Evolutionary conservation across 2,797 vertebrate genomes (phyloP).

Genomic region (Tokudaia muenninki): DNA sequence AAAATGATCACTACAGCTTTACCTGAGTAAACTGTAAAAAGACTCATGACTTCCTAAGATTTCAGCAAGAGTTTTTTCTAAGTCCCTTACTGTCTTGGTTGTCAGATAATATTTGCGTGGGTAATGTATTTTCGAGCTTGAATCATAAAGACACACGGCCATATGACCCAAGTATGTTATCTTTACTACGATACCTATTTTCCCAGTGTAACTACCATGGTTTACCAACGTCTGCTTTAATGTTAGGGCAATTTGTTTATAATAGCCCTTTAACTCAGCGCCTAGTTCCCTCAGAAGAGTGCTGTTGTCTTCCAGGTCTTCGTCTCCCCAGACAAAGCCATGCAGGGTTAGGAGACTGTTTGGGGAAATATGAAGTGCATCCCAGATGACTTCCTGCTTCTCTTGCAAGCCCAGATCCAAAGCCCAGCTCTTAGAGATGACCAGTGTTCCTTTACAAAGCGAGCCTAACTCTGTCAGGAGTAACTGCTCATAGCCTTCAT

Average conservation of each 20-base stretch:
- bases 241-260: conserved; percentile 44
- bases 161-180: conserved; percentile 20
- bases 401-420: conserved; percentile 59
- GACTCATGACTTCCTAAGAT: background rate
- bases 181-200: conserved; percentile 69
- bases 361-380: conserved; percentile 71
- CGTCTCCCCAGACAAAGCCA: background rate
- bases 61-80: conserved; percentile 70
- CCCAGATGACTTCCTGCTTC: conserved; percentile 70
- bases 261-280: background rate
- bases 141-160: background rate
- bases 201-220: conserved; percentile 64
- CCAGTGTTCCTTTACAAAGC: background rate
- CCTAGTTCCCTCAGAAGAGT: no score
- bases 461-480: background rate
- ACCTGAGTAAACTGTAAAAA: fast-evolving
- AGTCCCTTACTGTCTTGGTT: background rate
- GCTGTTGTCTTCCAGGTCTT: background rate
- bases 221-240: conserved; percentile 80
- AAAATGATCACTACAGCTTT: background rate
- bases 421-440: conserved; percentile 83
- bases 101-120: conserved; percentile 60
- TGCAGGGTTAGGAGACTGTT: conserved; percentile 1
- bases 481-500: conserved; percentile 59
- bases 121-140: conserved; percentile 24